Evolutionary conservation across 2,888 invertebrate genomes (phyloP).

Genomic region (Leptodirus hochenwartii): DNA sequence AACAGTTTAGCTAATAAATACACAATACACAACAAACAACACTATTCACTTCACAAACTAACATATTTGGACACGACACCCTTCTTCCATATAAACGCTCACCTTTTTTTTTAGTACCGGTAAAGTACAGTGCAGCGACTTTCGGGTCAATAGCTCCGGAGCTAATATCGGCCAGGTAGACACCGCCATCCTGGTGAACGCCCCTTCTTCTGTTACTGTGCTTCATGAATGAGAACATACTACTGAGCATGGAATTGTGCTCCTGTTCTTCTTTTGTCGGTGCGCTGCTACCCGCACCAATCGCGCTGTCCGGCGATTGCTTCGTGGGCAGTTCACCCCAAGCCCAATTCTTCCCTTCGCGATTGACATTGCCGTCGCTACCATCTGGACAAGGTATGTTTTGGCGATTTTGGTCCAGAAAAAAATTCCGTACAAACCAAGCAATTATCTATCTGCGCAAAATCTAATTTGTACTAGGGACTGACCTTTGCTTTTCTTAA

Average conservation of each 20-base stretch:
- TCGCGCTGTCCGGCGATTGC: constrained; percentile 15
- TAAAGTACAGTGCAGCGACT: constrained; percentile 72
- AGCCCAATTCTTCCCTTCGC: constrained; percentile 61
- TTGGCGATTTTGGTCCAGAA: neutral
- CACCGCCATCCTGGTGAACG: constrained; percentile 41
- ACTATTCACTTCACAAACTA: too few species aligned
- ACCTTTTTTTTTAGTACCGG: constrained; percentile 25
- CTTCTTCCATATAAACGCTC: too few species aligned
- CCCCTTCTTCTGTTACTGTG: constrained; percentile 43
- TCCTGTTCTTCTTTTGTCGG: constrained; percentile 16
- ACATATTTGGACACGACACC: too few species aligned
- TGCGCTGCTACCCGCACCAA: constrained; percentile 7
- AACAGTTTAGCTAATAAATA: too few species aligned
- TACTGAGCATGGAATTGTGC: constrained; percentile 60
- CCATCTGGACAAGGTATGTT: constrained; percentile 8
- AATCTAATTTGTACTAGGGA: constrained; percentile 6
- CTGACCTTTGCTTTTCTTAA: constrained; percentile 33
- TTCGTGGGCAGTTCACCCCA: constrained; percentile 73
- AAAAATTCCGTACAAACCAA: neutral
- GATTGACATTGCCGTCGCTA: constrained; percentile 19
- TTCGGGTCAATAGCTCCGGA: constrained; percentile 85
- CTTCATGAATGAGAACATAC: constrained; percentile 88
- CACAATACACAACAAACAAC: too few species aligned
- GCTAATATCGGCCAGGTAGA: constrained; percentile 84
- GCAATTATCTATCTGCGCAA: constrained; percentile 5